Conservation (phyloP, 2,797 vertebrate species). For the Falco columbarius region DNA sequence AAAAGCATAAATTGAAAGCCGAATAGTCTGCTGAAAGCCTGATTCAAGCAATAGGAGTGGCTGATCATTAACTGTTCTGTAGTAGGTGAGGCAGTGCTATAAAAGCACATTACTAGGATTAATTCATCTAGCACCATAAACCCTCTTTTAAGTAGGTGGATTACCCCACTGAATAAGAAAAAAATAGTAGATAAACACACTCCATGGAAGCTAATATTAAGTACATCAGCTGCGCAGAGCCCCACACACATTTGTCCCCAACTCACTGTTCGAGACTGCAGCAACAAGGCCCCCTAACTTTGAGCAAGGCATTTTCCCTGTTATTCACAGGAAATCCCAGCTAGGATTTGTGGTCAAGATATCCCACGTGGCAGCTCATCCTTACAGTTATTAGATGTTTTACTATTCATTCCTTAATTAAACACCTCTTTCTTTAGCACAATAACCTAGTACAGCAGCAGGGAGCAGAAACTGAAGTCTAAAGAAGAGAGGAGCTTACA, state of each 20-base stretch:
- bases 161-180: background rate
- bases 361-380: background rate
- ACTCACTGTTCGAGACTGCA: background rate
- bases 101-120: background rate
- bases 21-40: background rate
- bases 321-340: background rate
- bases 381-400: background rate
- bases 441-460: background rate
- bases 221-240: background rate
- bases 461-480: background rate
- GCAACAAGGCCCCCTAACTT: background rate
- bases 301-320: background rate
- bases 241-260: background rate
- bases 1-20: background rate
- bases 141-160: background rate
- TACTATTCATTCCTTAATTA: conserved; percentile 12
- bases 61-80: background rate
- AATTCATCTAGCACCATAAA: background rate
- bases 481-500: background rate
- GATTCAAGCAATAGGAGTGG: background rate
- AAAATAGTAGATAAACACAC: background rate
- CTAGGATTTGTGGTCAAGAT: background rate
- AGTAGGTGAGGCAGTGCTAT: background rate
- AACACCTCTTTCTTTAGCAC: conserved; percentile 28
- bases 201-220: background rate